Evolutionary conservation across 2,797 vertebrate species (phyloP).

Genomic region (Sebastes matsubarae): DNA sequence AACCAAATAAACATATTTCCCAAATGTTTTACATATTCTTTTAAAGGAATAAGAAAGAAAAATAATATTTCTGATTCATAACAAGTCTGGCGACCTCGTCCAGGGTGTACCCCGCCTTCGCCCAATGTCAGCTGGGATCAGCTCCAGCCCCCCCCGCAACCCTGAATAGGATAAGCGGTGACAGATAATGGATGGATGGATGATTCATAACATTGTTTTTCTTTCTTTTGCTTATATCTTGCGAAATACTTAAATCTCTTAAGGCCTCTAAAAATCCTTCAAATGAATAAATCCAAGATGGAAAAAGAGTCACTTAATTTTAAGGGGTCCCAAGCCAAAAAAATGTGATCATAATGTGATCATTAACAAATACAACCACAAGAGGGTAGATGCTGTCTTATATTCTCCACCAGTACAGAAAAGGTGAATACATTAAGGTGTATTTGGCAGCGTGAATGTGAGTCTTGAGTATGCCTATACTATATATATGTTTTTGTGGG

Average conservation of each 20-base stretch:
- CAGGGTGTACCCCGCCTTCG: too few species aligned
- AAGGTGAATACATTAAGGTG: neutral
- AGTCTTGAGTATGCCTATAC: conserved; percentile 4
- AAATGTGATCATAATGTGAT: neutral
- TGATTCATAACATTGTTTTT: neutral
- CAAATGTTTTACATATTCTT: neutral
- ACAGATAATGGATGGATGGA: too few species aligned
- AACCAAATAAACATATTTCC: neutral
- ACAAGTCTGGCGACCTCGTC: too few species aligned
- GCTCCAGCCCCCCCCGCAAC: too few species aligned
- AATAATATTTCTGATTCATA: neutral
- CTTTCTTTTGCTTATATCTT: neutral
- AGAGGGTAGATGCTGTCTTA: neutral
- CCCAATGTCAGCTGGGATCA: too few species aligned
- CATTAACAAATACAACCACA: neutral
- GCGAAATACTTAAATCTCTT: neutral
- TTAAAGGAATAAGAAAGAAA: neutral
- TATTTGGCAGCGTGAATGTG: conserved; percentile 12
- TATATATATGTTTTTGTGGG: conserved; percentile 19
- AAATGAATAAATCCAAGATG: neutral
- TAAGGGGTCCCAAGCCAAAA: neutral
- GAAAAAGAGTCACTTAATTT: neutral
- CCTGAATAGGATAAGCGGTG: too few species aligned
- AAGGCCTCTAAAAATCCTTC: neutral
- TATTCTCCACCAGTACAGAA: neutral